Base-by-base conservation (phyloP, 2,113 vertebrate species). In the Arenaria interpres region DNA sequence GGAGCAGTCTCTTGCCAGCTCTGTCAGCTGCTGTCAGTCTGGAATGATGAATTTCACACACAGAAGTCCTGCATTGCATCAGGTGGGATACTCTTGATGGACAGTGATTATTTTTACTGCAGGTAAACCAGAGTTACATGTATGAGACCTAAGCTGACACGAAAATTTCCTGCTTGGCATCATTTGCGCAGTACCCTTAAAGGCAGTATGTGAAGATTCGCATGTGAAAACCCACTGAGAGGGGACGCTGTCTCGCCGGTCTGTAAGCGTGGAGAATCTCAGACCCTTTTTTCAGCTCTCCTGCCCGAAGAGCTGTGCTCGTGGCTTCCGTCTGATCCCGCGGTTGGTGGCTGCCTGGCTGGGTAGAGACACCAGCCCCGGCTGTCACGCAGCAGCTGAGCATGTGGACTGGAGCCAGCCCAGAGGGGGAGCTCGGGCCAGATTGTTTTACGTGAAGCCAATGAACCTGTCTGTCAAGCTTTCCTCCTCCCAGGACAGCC, bases 321-420 rank as follows among this genome's bases (percentile, higher is more conserved):
- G 0, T 17, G 25, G 54, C 60, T 82, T n/a, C 0, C 19, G 8
- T 56, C 21, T 33, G 35, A 57, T 32, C 66, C 60, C 3, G 0
- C 0, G 1, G 23, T 12, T 25, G 54, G 14, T 50, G 45, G 19
- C 22, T 56, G 32, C 24, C 76, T 11, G 11, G 33, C 30, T 73
- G 67, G 14, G 15, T 18, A 32, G 39, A 69, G 69, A 23, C 69
- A 56, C 13, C 8, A 1, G 30, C 32, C 16, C 17, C 12, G n/a
- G 51, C 66, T 75, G 78, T 45, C 10, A 9, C 63, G 28, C 22
- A 69, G 72, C 90, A 81, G 72, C 83, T 6, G 28, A 75, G 25
- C 50, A 12, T 1, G 2, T 0, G 2, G 51, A 17, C 9, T 0
- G 1, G 20, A 75, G 89, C 87, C 93, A 94, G 89, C 1, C 0